A percentile compares a stretch with the other conserved stretches of the same genome.
Conservation (phyloP, 2,888 invertebrate species). For the Polymixis lichenea region DNA sequence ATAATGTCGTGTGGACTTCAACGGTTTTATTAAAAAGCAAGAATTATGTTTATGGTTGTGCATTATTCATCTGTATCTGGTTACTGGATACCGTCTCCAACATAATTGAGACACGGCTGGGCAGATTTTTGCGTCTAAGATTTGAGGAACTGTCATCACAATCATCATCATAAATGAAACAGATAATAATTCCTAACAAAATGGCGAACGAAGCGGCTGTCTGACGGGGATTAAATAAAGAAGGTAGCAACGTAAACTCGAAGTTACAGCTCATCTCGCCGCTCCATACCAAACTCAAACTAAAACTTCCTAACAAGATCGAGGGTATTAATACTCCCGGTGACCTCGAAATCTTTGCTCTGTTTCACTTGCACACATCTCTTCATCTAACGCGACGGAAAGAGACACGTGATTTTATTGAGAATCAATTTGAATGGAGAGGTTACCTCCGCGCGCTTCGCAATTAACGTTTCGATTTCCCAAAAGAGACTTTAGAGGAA, state of each 20-base stretch:
- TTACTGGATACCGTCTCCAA: background rate
- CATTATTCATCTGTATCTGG: background rate
- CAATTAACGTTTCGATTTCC: conserved; percentile 51
- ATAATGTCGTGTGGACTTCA: background rate
- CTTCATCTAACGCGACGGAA: conserved; percentile 22
- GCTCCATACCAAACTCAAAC: conserved; percentile 41
- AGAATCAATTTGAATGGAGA: conserved; percentile 62
- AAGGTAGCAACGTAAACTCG: conserved; percentile 27
- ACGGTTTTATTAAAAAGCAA: too few species aligned
- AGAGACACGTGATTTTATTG: conserved; percentile 61
- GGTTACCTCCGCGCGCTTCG: conserved; percentile 43
- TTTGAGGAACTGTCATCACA: too few species aligned
- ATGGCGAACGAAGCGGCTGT: conserved; percentile 3
- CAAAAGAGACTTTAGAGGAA: conserved; percentile 23
- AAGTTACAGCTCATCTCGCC: conserved; percentile 20
- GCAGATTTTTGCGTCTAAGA: background rate
- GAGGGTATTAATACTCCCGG: conserved; percentile 55
- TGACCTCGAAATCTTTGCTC: conserved; percentile 47
- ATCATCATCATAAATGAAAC: background rate
- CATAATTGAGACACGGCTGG: background rate
- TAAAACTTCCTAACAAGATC: conserved; percentile 58
- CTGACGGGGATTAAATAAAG: conserved; percentile 25
- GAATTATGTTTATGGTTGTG: background rate
- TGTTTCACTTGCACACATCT: conserved; percentile 40
- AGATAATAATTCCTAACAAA: conserved; percentile 16